phyloP scores from a whole-genome alignment of 2,113 vertebrate genomes.

The Oreotragus oreotragus region DNA sequence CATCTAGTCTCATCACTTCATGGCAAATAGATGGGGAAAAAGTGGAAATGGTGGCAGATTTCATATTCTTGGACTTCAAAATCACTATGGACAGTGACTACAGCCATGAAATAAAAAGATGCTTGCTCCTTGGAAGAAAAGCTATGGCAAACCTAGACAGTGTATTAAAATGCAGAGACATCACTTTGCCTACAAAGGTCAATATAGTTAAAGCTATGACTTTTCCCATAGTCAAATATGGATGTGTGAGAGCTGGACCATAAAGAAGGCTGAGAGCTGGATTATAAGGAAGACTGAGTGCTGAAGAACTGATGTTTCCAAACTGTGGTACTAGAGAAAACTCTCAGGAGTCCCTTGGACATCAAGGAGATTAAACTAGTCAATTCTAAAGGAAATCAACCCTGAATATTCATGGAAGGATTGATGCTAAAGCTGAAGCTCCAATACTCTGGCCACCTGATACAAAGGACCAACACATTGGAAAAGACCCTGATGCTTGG shows the following conservation, averaged over 20 bases:
- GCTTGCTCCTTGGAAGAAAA: not conserved
- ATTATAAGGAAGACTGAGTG: not conserved
- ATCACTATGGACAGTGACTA: not conserved
- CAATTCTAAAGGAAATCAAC: not conserved
- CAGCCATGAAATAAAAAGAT: not conserved
- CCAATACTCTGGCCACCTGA: not conserved
- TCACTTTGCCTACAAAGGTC: not conserved
- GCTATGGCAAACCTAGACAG: not conserved
- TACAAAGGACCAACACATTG: not conserved
- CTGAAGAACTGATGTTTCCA: not conserved
- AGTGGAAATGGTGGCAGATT: not conserved
- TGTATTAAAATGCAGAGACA: not conserved
- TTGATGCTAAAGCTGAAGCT: not conserved
- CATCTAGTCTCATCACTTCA: not conserved
- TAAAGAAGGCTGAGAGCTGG: not conserved
- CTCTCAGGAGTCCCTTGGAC: not conserved
- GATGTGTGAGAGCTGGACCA: not conserved
- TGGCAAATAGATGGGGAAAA: not conserved
- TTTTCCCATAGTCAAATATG: not conserved
- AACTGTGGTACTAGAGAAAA: not conserved
- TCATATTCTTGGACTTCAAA: not conserved
- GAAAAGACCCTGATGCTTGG: not conserved
- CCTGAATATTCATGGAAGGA: not conserved
- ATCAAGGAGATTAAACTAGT: not conserved
- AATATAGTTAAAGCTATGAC: not conserved